Percentiles rank a stretch among this genome's conserved stretches.
Evolutionary conservation across 2,113 vertebrate species (phyloP).

Genomic region (Triplophysa dalaica): DNA sequence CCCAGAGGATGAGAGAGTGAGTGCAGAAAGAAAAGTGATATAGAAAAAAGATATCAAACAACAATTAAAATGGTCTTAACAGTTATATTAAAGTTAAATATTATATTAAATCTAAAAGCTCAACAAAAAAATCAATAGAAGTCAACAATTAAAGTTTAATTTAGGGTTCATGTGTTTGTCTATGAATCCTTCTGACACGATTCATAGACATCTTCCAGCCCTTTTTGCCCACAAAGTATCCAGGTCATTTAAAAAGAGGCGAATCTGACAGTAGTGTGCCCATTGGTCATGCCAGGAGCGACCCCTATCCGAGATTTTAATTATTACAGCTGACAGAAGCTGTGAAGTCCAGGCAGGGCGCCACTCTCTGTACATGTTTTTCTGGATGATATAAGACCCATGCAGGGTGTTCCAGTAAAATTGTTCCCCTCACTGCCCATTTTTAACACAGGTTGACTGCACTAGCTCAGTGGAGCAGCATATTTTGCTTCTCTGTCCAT

Average conservation of each 20-base stretch:
- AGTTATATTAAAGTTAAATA: too few relatives aligned
- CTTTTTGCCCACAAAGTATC: not conserved
- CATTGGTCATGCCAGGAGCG: slow-evolving; percentile 27
- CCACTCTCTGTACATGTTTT: slow-evolving; percentile 18
- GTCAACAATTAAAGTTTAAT: not conserved
- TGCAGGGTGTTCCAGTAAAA: slow-evolving; percentile 16
- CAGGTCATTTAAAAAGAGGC: slow-evolving; percentile 51
- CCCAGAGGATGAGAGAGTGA: not conserved
- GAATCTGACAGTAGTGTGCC: slow-evolving; percentile 41
- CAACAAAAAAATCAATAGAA: too few relatives aligned
- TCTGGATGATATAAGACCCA: slow-evolving; percentile 12
- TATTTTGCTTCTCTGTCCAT: not conserved
- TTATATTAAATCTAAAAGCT: too few relatives aligned
- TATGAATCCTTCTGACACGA: not conserved
- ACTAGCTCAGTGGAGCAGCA: not conserved
- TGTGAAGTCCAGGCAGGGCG: slow-evolving; percentile 30
- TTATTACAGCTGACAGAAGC: slow-evolving; percentile 33
- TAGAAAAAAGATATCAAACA: too few relatives aligned
- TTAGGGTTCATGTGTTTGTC: not conserved
- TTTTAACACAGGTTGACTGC: not conserved
- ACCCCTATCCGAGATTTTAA: slow-evolving; percentile 26
- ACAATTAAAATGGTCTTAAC: too few relatives aligned
- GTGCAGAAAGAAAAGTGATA: not conserved
- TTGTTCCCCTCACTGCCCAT: not conserved
- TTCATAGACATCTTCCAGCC: slow-evolving; percentile 13